Base-by-base conservation (phyloP, 2,888 invertebrate genomes). In the Helleia helle region DNA sequence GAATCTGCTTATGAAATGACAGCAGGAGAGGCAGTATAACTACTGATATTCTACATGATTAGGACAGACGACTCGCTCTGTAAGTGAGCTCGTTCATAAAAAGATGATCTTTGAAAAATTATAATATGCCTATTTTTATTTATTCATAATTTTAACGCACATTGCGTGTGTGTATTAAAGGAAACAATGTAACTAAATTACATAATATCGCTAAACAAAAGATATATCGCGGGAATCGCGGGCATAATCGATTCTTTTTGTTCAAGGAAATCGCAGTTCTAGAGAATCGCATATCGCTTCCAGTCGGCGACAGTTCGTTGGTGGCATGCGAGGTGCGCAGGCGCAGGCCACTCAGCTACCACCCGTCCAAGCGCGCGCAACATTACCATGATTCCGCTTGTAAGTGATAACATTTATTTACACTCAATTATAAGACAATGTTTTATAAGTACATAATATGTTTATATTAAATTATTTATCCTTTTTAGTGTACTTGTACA, bases 331-430 rank as follows among this genome's bases (percentile, higher is more conserved):
- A 58, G 58, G 59, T 61, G 71, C 70, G 70, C 69, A 53, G 51
- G 70, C 75, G 74, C 73, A 63, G 52, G 60, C 62, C 75, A 75
- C 72, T 77, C 69, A 46, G 62, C 61, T 51, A 70, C 65, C 72
- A 70, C 59, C 72, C 80, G 74, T 67, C 73, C 70, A 52, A 56
- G 62, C 59, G 73, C 65, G 59, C 62, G 59, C 76, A 75, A 69
- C 76, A 77, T 76, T 76, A 59, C 59, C 61, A 46, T 46, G 38
- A 49, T 45, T 48, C 39, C 53, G 42, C 47, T 50, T 30, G 58
- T 59, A 44, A 58, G 58, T 56, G 49, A 40, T 11, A 27, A 17
- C 18, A n/a, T n/a, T n/a, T n/a, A 14, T 17, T 27, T 36, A 38
- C 8, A 18, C 18, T 15, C 13, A 22, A 38, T 12, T 38, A n/a